Evolutionary conservation across 2,888 invertebrate species (phyloP).

Genomic region (Torymus auratus): DNA sequence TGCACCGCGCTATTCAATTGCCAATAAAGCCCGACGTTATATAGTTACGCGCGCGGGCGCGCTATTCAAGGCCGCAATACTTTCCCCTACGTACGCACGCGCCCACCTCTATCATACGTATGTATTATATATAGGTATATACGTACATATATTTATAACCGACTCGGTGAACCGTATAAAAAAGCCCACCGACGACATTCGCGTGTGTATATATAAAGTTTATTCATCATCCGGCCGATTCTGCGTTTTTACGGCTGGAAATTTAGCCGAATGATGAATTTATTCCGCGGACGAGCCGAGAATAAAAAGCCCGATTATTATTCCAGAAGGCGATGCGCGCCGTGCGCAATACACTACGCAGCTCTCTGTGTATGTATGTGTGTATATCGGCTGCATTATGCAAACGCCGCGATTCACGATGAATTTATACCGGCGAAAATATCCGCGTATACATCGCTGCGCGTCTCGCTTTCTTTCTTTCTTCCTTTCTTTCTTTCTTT

Average conservation of each 20-base stretch:
- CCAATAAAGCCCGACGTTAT: too few species aligned
- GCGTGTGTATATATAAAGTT: conserved; percentile 11
- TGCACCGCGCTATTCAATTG: too few species aligned
- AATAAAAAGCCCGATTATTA: conserved; percentile 46
- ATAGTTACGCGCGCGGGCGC: too few species aligned
- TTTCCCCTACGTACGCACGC: too few species aligned
- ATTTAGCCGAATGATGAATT: conserved; percentile 44
- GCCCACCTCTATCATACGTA: too few species aligned
- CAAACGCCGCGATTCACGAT: conserved; percentile 20
- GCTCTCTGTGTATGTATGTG: not conserved
- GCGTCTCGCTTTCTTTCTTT: not conserved
- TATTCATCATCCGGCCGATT: conserved; percentile 17
- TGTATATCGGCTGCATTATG: conserved; percentile 43
- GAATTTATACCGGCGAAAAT: conserved; percentile 20
- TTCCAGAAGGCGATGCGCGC: conserved; percentile 38
- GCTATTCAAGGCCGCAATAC: too few species aligned
- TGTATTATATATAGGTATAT: too few species aligned
- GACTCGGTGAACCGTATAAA: not conserved
- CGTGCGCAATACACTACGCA: conserved; percentile 33
- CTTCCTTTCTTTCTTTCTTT: too few species aligned
- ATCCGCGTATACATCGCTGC: not conserved
- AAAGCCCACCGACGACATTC: conserved; percentile 17
- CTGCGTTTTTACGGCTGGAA: conserved; percentile 33
- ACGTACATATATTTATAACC: too few species aligned
- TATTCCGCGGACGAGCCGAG: conserved; percentile 8